Conservation (phyloP, 2,888 invertebrate species). For the Lasioglossum oenotherae region DNA sequence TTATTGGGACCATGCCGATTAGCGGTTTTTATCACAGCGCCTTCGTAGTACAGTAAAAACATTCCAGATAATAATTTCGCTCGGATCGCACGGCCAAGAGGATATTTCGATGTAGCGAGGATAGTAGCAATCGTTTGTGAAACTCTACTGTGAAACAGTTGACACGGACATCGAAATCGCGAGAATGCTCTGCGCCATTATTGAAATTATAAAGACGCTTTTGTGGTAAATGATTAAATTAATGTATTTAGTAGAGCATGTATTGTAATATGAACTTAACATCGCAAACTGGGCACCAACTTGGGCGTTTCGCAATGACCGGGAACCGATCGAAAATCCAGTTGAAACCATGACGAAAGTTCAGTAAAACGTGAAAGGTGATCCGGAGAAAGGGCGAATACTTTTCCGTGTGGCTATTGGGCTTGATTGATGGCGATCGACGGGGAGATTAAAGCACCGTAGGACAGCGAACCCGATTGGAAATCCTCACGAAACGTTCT, state of each 20-base stretch:
- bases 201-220: no score
- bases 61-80: background rate
- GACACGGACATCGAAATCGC: no score
- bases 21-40: background rate
- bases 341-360: conserved; percentile 7
- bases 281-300: background rate
- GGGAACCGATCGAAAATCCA: conserved; percentile 12
- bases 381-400: conserved; percentile 57
- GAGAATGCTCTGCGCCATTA: no score
- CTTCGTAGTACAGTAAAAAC: background rate
- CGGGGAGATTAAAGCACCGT: conserved; percentile 62
- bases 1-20: background rate
- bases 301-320: background rate
- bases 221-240: no score
- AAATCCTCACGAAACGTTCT: conserved; percentile 38
- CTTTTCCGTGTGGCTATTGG: conserved; percentile 65
- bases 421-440: conserved; percentile 66
- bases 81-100: background rate
- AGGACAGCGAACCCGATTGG: conserved; percentile 58
- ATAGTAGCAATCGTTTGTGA: background rate
- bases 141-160: background rate
- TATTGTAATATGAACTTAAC: background rate
- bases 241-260: no score
- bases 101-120: background rate
- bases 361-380: conserved; percentile 40